Evolutionary conservation across 2,888 invertebrate genomes (phyloP), one percentile per base, ranked within the genome.

Genomic region (Acrobeloides nanus): DNA sequence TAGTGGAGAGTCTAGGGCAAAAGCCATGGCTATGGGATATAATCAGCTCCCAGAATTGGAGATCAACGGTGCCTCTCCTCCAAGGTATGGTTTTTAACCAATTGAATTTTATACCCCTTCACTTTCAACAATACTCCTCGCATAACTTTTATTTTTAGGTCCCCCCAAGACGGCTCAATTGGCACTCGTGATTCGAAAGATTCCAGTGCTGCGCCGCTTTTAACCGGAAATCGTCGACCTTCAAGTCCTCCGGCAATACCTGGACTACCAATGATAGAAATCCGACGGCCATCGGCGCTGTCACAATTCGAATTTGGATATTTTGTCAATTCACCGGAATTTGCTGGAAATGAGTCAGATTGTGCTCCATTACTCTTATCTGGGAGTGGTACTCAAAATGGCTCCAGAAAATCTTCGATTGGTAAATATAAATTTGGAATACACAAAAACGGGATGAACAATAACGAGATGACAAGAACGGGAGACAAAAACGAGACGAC

Each of bases 261-360:
- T 25, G 71, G 71, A 7, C 57, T 71, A 31, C 71, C 71, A n/a
- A 55, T 66, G 20, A 71, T 71, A 42, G 71, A 71, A 48, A 71
- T 71, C 35, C 53, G 71, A 18, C 51, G 71, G 6, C 71, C 71
- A 10, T 68, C 68, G 12, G 71, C 70, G 4, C 46, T 71, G 23
- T 67, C 68, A 5, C 69, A 72, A 46, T 72, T 70, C 39, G 71
- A 71, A 40, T 72, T 72, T 35, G 71, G 71, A 3, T 71, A 71
- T 51, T 70, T 68, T 50, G 69, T 72, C 29, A 70, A 72, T 35
- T 68, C 71, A 6, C 72, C 71, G 6, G 69, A 70, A 23, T 25
- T 62, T 6, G 40, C 51, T 23, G 64, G 63, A 4, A 46, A 37
- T 26, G 67, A 57, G 4, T 66, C 66, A 24, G 71, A 71, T 45